Evolutionary conservation across 2,113 vertebrate genomes (phyloP), one percentile per base, ranked within the genome.

Genomic region (Chunga burmeisteri): DNA sequence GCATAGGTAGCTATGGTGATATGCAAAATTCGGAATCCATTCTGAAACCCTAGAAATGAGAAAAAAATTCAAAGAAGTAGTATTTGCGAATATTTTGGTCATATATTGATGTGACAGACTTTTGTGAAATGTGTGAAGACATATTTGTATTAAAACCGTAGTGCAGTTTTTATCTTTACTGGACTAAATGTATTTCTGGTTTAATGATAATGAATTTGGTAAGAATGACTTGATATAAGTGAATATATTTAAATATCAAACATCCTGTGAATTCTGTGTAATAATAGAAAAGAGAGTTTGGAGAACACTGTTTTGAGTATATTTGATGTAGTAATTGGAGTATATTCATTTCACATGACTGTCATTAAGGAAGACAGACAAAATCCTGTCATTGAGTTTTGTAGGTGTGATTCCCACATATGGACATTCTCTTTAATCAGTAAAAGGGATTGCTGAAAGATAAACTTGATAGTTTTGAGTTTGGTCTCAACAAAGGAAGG

Each of bases 341-440:
- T 86, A 47, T 84, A 30, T 58, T 96, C n/a, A 30, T 86, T 85
- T 93, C 81, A 88, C 61, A 19, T 86, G 84, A 79, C n/a, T 86
- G 53, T 91, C 67, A 52, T 46, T 63, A 29, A 73, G 47, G 61
- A 56, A 91, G 53, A 68, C 58, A 86, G 89, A 75, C 83, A 81
- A 47, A 92, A 85, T 72, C 44, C 40, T 82, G 82, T 93, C 49
- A 20, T 3, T 56, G 68, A 74, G 50, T 77, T 91, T 27, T 89
- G 91, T 88, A 55, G 47, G n/a, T 88, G 81, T 85, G 62, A 81
- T 90, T 96, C 81, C 34, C 36, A 14, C 14, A 49, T 55, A 34
- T n/a, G 81, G 93, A 88, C 88, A 23, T 82, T 77, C 34, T 92
- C 71, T 96, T 86, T 93, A 47, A 71, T 81, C 63, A 55, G 52